Percentiles rank a stretch among this genome's conserved stretches.
Evolutionary conservation across 2,888 invertebrate genomes (phyloP).

Genomic region (Drosophila anceps): DNA sequence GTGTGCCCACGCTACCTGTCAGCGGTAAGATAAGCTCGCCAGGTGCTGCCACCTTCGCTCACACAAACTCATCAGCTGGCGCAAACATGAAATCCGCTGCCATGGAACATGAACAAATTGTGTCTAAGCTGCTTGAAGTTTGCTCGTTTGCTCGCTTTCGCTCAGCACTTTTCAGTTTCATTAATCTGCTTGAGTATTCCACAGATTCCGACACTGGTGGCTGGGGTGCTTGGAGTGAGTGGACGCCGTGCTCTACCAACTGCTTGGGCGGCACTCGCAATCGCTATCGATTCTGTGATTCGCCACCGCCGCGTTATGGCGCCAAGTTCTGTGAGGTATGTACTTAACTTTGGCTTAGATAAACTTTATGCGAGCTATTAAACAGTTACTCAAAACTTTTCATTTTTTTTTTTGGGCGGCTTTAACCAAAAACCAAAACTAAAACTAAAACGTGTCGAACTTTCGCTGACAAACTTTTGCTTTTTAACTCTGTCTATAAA

Average conservation of each 20-base stretch:
- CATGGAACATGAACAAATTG: not conserved
- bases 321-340: constrained; percentile 94
- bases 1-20: constrained; percentile 92
- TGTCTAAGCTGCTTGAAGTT: constrained; percentile 9
- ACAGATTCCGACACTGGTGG: constrained; percentile 91
- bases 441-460: constrained; percentile 45
- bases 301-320: constrained; percentile 94
- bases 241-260: constrained; percentile 93
- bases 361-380: constrained; percentile 16
- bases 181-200: constrained; percentile 30
- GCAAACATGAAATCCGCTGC: not conserved
- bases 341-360: constrained; percentile 19
- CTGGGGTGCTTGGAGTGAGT: constrained; percentile 93
- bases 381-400: constrained; percentile 21
- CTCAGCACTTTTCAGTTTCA: not conserved
- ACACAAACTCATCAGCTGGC: not conserved
- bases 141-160: not conserved
- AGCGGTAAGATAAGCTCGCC: constrained; percentile 87
- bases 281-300: constrained; percentile 94
- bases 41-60: not conserved
- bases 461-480: constrained; percentile 62
- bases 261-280: constrained; percentile 92
- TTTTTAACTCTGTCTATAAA: constrained; percentile 52
- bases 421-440: constrained; percentile 5
- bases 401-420: not conserved